These are phyloP conservation scores for Epizoanthus scotinus DNA, from an alignment of 92 coral and sea anemone species.

Conservation along the genomic window DNA sequence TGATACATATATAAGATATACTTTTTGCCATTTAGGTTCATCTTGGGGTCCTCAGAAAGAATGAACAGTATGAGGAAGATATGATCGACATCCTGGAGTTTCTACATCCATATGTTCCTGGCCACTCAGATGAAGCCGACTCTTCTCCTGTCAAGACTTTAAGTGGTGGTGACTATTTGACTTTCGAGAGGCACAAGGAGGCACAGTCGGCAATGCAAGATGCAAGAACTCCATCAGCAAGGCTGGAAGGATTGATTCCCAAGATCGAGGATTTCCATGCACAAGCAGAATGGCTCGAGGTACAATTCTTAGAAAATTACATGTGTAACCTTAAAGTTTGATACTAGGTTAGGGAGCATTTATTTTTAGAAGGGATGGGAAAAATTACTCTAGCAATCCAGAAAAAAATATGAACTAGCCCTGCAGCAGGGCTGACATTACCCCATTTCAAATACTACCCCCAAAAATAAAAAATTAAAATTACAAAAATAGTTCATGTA, in stretches of 20 bases:
- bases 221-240: slow-evolving; percentile 58
- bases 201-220: slow-evolving; percentile 67
- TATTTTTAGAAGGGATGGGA: too few species aligned
- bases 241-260: slow-evolving; percentile 51
- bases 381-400: too few species aligned
- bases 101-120: slow-evolving; percentile 46
- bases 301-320: background rate
- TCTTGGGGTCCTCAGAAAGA: slow-evolving; percentile 52
- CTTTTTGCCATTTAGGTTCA: slow-evolving; percentile 44
- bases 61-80: slow-evolving; percentile 58
- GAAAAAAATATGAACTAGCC: too few species aligned
- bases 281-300: slow-evolving; percentile 57
- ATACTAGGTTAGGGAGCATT: too few species aligned
- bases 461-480: too few species aligned
- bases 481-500: too few species aligned
- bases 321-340: too few species aligned
- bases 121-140: slow-evolving; percentile 29
- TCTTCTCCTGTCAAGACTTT: slow-evolving; percentile 31
- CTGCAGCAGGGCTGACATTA: too few species aligned
- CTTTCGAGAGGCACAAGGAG: slow-evolving; percentile 63
- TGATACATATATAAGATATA: too few species aligned
- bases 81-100: slow-evolving; percentile 45
- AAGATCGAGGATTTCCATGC: slow-evolving; percentile 61
- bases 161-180: slow-evolving; percentile 66
- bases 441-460: too few species aligned